These are phyloP conservation scores for Eulimnadia texana DNA, from an alignment of 1,140 invertebrate genomes.

Conservation along the genomic window DNA sequence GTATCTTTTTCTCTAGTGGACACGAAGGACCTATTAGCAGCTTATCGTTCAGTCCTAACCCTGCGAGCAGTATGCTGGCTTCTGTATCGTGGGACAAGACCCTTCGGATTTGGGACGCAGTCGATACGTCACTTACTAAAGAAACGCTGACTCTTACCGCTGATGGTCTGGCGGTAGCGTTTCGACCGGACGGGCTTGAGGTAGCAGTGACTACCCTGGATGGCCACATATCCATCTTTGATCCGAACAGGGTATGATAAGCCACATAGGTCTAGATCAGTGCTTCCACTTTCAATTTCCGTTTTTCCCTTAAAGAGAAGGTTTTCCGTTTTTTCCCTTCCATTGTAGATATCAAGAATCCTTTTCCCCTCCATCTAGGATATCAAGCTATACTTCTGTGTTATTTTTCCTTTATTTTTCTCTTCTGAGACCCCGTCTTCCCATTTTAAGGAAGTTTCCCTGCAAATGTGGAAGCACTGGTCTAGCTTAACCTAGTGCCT, in stretches of 20 bases:
- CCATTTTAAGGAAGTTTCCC: no score
- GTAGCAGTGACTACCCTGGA: slow-evolving; percentile 81
- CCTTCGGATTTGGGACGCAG: slow-evolving; percentile 76
- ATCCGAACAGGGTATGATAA: slow-evolving; percentile 33
- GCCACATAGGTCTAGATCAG: no score
- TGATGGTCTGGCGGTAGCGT: slow-evolving; percentile 71
- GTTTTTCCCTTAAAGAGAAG: no score
- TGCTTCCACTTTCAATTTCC: no score
- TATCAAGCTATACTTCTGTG: no score
- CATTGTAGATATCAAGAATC: no score
- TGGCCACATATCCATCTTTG: slow-evolving; percentile 75
- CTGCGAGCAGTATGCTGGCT: slow-evolving; percentile 54
- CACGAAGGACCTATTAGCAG: slow-evolving; percentile 81
- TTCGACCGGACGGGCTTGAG: slow-evolving; percentile 76
- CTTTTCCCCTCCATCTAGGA: no score
- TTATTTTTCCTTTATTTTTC: no score
- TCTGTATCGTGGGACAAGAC: slow-evolving; percentile 92
- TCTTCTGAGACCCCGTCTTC: no score
- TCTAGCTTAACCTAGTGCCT: no score
- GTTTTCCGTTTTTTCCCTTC: no score
- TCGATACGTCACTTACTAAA: slow-evolving; percentile 53
- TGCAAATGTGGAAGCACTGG: no score
- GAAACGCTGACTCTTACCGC: slow-evolving; percentile 63
- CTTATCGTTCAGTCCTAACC: slow-evolving; percentile 60
- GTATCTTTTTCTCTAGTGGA: slow-evolving; percentile 52